Base-by-base conservation (phyloP, 2,797 vertebrate species). In the Rhabdophis nuchalis region DNA sequence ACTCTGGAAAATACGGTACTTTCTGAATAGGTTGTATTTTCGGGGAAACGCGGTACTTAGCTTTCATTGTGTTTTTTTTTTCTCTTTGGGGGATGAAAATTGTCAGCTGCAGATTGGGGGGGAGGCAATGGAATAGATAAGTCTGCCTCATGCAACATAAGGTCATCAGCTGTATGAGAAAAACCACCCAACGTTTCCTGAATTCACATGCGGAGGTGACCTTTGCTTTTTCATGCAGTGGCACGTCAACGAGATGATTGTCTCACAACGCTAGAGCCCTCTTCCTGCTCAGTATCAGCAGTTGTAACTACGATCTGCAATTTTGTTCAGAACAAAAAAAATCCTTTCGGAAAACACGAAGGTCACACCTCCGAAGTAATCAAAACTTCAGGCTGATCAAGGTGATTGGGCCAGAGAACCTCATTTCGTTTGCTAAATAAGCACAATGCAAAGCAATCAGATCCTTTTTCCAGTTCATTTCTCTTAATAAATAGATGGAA, bases 141-240 rank as follows among this genome's bases (percentile, higher is more conserved):
- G 58, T 93, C 89, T 92, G 68, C 58, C 72, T 61, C n/a, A 20
- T 46, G 0, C 87, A 25, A 36, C 52, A 3, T 87, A 58, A 53
- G 90, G 86, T 88, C 92, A 27, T 64, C 7, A 0, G 53, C 85
- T 0, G 0, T 36, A 29, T 3, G 12, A 64, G 95, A 86, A 89
- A 89, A 90, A 16, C 2, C 8, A 20, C 93, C 60, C 41, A 5
- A 61, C 3, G 53, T 20, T 64, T 0, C 0, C 64, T 93, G 92
- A 89, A 94, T 94, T 89, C 90, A 95, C 82, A 95, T 94, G 92
- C 72, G 93, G 41, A 46, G 91, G 82, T 95, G 92, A 95, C 93
- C 93, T 96, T 94, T 16, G 85, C 46, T 61, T 87, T 95, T 68
- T 92, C 92, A 41, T 11, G 94, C 92, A 95, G 93, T 88, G 11